Evolutionary conservation across 2,113 vertebrate species (phyloP), one percentile per base, ranked within the genome.

Genomic region (Labeo rohita): DNA sequence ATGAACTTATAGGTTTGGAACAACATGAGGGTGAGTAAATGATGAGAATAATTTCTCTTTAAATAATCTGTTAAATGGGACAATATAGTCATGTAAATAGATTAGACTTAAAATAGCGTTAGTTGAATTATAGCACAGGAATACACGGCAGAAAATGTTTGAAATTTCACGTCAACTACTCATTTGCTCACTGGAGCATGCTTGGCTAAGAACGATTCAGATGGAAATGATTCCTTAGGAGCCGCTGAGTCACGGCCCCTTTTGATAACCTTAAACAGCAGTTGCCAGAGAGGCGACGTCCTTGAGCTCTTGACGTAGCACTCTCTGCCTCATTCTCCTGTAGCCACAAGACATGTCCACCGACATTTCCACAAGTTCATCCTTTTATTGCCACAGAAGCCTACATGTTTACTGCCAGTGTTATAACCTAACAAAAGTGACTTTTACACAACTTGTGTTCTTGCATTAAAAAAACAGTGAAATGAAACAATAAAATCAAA

Each of bases 281-380:
- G 54, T 52, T 54, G 49, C 68, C n/a, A 65, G 78, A 61, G 68
- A 59, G 36, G 50, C 1, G 13, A 39, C 13, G 52, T 43, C 36
- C 52, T 74, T 84, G 79, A 80, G 59, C n/a, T 80, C 59, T 7
- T 74, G 82, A 84, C n/a, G 39, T 74, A 74, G 43, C 23, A 18
- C 9, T 84, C 83, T 7, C 12, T 84, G 21, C 21, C 13, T 75
- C 70, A 59, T 61, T 88, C 89, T 91, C 88, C 90, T 88, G 90
- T 84, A 63, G 78, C 56, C 39, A 23, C 11, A 47, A 13, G 11
- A 63, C 56, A 80, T 45, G 36, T 23, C 59, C 1, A 5, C 34
- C 2, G 16, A 59, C 15, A 59, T 63, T 80, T 65, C 39, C 39
- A 28, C 6, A 66, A 45, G 16, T 28, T 34, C n/a, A 81, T 39